Conservation (phyloP, 2,113 vertebrate genomes). For the Xenus cinereus region DNA sequence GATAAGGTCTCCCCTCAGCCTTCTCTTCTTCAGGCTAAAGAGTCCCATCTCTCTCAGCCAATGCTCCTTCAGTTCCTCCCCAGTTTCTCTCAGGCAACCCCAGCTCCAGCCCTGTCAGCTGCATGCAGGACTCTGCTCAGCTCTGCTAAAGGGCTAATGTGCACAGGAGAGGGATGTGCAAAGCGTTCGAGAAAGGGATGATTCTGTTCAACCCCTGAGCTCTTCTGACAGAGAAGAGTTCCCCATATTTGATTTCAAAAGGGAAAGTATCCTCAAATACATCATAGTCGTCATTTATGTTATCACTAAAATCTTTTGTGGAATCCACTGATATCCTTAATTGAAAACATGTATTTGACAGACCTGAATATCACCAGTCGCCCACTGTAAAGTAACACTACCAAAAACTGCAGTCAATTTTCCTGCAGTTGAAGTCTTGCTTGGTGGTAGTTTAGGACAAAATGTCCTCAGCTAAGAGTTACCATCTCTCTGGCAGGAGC, state of each 20-base stretch:
- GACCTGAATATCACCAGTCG: neutral
- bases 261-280: neutral
- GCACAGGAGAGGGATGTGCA: rapidly evolving
- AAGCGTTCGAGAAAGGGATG: neutral
- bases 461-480: neutral
- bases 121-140: neutral
- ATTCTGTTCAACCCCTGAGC: neutral
- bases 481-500: neutral
- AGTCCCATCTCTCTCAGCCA: too few relatives aligned
- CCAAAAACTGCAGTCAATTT: neutral
- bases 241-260: neutral
- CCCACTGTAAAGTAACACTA: neutral
- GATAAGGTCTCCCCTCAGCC: too few relatives aligned
- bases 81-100: neutral
- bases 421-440: neutral
- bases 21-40: too few relatives aligned
- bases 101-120: neutral
- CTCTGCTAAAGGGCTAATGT: neutral
- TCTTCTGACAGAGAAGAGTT: neutral
- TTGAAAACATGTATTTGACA: neutral
- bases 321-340: neutral
- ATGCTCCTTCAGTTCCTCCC: neutral
- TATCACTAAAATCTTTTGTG: neutral
- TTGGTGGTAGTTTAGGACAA: neutral
- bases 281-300: neutral